phyloP scores from a whole-genome alignment of 2,797 vertebrate genomes.

The Scarus forsteni region DNA sequence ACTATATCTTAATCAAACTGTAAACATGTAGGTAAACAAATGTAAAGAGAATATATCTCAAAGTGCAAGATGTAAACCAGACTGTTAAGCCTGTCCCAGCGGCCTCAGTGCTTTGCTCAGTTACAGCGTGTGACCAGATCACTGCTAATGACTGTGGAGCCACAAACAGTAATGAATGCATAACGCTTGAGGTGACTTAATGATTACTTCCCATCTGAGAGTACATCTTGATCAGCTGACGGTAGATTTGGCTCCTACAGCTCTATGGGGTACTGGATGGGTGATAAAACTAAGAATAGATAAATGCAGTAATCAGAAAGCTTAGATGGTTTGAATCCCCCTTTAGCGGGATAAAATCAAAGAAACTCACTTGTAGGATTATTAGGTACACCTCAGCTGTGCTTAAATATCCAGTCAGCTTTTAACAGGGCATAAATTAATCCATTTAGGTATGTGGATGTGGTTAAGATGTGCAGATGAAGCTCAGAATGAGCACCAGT shows the following conservation, averaged over 20 bases:
- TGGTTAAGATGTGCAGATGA: no score
- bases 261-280: background rate
- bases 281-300: slow-evolving; percentile 40
- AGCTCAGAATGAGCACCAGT: no score
- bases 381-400: no score
- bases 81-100: slow-evolving; percentile 50
- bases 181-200: slow-evolving; percentile 56
- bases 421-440: no score
- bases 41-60: slow-evolving; percentile 34
- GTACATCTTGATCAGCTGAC: slow-evolving; percentile 63
- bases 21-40: slow-evolving; percentile 48
- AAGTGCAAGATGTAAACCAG: slow-evolving; percentile 49
- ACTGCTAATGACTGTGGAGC: slow-evolving; percentile 57
- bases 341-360: no score
- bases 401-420: no score
- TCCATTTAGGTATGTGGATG: no score
- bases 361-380: no score
- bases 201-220: slow-evolving; percentile 54
- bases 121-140: slow-evolving; percentile 47
- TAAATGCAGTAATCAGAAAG: slow-evolving; percentile 26
- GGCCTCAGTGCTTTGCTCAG: slow-evolving; percentile 43
- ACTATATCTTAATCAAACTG: background rate
- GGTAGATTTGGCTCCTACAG: slow-evolving; percentile 28
- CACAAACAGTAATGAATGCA: slow-evolving; percentile 52
- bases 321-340: background rate